Conservation (phyloP, 2,888 invertebrate genomes). For the Aromia moschata region DNA sequence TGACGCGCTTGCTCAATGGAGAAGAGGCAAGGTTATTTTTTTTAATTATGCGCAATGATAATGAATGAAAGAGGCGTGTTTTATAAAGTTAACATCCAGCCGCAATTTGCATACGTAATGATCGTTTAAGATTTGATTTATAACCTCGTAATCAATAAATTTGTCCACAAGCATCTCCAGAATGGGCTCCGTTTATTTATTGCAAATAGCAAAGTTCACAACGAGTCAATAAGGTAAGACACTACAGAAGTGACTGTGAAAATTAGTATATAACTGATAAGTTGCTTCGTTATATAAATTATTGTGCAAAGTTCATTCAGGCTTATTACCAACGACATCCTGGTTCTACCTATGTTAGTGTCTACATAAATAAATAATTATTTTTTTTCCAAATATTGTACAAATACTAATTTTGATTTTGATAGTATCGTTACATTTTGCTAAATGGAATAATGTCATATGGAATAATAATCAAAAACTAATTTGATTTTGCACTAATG, state of each 20-base stretch:
- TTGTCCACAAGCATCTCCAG: conserved; percentile 14
- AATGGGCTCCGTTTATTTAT: conserved; percentile 11
- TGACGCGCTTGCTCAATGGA: conserved; percentile 14
- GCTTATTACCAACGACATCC: too few species aligned
- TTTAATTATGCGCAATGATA: conserved; percentile 21
- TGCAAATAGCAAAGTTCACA: not conserved
- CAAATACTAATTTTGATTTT: too few species aligned
- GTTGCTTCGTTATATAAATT: not conserved
- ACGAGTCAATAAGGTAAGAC: not conserved
- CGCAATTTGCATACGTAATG: conserved; percentile 27
- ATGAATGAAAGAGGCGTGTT: conserved; percentile 30
- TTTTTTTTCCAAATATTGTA: too few species aligned
- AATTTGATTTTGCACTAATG: too few species aligned
- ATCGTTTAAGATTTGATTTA: conserved; percentile 31
- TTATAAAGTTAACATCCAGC: conserved; percentile 27
- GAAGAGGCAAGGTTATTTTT: conserved; percentile 23
- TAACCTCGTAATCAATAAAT: conserved; percentile 27
- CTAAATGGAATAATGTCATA: too few species aligned
- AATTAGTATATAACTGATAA: not conserved
- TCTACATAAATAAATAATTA: too few species aligned
- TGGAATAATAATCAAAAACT: too few species aligned
- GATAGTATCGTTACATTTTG: too few species aligned
- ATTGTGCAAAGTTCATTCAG: not conserved
- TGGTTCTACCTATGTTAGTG: too few species aligned
- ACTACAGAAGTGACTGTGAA: not conserved